A percentile compares a stretch with the other conserved stretches of the same genome.
phyloP scores from a whole-genome alignment of 2,797 vertebrate species.

The Odontamblyopus rebecca region DNA sequence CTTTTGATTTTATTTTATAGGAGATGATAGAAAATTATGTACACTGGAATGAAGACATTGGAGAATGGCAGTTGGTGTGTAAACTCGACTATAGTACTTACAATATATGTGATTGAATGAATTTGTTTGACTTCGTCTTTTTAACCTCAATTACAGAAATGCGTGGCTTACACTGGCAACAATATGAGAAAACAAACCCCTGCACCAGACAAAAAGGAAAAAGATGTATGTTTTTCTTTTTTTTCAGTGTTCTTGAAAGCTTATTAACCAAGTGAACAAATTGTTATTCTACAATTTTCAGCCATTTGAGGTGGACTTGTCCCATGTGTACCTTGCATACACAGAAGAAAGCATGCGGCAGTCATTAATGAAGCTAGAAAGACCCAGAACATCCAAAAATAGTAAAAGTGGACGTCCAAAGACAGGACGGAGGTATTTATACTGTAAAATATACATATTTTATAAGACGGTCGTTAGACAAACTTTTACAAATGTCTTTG shows the following conservation, averaged over 20 bases:
- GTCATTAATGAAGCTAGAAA: constrained; percentile 94
- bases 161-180: constrained; percentile 98
- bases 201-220: constrained; percentile 95
- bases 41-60: constrained; percentile 99
- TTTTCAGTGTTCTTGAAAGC: no score
- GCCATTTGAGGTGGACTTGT: constrained; percentile 98
- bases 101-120: neutral
- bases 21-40: constrained; percentile 99
- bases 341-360: constrained; percentile 97
- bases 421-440: constrained; percentile 87
- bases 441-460: neutral
- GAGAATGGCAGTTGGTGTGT: constrained; percentile 97
- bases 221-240: constrained; percentile 85
- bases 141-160: constrained; percentile 84
- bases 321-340: constrained; percentile 95
- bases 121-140: neutral
- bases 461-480: neutral
- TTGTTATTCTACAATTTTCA: constrained; percentile 45
- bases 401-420: constrained; percentile 89
- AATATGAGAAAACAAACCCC: constrained; percentile 99
- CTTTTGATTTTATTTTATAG: constrained; percentile 61
- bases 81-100: neutral
- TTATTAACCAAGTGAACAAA: neutral
- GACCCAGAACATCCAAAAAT: constrained; percentile 91
- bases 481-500: neutral